phyloP scores from a whole-genome alignment of 2,113 vertebrate genomes.

The Corythaeola cristata region DNA sequence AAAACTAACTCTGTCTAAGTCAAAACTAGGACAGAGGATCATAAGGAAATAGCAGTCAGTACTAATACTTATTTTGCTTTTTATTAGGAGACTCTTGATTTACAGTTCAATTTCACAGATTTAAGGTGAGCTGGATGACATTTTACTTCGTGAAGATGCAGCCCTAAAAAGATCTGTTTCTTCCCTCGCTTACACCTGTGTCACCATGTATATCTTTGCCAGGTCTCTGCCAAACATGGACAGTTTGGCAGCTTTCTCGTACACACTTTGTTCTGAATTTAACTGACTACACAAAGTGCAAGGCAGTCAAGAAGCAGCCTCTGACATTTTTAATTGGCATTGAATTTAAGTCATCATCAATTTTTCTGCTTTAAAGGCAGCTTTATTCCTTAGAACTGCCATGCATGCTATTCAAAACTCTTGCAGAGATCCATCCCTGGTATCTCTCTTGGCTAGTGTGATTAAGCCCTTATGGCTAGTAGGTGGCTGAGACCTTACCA shows the following conservation, averaged over 20 bases:
- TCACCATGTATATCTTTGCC: background rate
- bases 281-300: slow-evolving; percentile 45
- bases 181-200: slow-evolving; percentile 5
- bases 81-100: background rate
- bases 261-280: background rate
- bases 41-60: background rate
- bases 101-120: background rate
- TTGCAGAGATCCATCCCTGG: slow-evolving; percentile 22
- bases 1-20: no score
- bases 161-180: background rate
- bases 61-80: background rate
- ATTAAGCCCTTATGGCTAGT: slow-evolving; percentile 65
- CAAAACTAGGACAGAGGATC: background rate
- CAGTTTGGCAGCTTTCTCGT: background rate
- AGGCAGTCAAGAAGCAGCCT: slow-evolving; percentile 50
- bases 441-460: slow-evolving; percentile 59
- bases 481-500: slow-evolving; percentile 65
- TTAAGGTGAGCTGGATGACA: background rate
- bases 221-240: background rate
- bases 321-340: slow-evolving; percentile 60
- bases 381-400: slow-evolving; percentile 27
- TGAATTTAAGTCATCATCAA: slow-evolving; percentile 47
- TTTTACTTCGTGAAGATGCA: background rate
- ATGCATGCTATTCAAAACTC: slow-evolving; percentile 18
- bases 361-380: slow-evolving; percentile 40